Evolutionary conservation across 2,797 vertebrate species (phyloP), one percentile per base, ranked within the genome.

Genomic region (Sphaeramia orbicularis): DNA sequence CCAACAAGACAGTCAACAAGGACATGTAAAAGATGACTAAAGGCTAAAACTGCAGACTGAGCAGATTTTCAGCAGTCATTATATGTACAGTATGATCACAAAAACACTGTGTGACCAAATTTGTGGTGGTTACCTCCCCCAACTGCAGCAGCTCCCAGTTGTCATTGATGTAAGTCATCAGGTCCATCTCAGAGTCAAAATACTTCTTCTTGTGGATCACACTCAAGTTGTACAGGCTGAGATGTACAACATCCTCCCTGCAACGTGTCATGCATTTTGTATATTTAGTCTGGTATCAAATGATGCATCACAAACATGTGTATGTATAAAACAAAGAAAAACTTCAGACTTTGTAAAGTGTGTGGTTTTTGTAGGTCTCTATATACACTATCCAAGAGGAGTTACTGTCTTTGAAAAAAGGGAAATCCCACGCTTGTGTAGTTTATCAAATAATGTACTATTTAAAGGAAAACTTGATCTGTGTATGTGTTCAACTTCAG

Each of bases 131-230:
- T 90, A 98, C 98, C 94, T 98, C 95, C 60, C 96, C 96, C 65
- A 97, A 94, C 90, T 99, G 97, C 74, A 99, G 92, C 83, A 96
- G 94, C 78, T 98, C 96, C 98, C 98, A 99, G 93, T 97, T 98
- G 78, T 97, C 95, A 80, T 97, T 98, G 90, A 99, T 97, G 76
- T 98, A 99, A 68, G 94, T 90, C 96, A 99, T 98, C 76, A 99
- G 94, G 88, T 98, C 95, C 92, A 96, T 93, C 90, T 97, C 96
- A 1, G 96, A 99, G 91, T 99, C 97, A 93, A 99, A 99, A 74
- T 99, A 99, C 92, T 98, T 99, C 94, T 98, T 99, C 93, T 99
- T 99, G 92, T 99, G 96, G 93, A 99, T 97, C 90, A 99, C 96
- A 92, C 96, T 98, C 92, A 99, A 90, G 91, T 99, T 99, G 92